phyloP scores from a whole-genome alignment of 2,888 invertebrate species.

The Idaea dimidiata region DNA sequence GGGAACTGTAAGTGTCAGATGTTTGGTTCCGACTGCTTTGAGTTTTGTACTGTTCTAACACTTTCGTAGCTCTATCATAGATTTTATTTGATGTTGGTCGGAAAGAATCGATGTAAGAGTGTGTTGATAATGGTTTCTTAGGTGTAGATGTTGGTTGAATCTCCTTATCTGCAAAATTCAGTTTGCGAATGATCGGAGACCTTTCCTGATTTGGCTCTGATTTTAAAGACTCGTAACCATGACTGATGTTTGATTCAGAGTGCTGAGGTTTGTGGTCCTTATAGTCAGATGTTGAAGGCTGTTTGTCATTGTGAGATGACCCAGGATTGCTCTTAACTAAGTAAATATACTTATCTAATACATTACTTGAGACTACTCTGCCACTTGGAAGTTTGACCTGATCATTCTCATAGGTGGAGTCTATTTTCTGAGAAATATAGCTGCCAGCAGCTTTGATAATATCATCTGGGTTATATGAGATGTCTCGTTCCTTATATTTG shows the following conservation, averaged over 20 bases:
- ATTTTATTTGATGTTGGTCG: conserved; percentile 69
- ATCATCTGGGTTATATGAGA: conserved; percentile 50
- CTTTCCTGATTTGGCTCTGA: conserved; percentile 34
- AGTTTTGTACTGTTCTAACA: conserved; percentile 67
- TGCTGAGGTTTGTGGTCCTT: conserved; percentile 27
- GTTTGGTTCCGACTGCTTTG: conserved; percentile 51
- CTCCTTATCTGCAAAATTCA: conserved; percentile 67
- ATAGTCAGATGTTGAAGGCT: conserved; percentile 26
- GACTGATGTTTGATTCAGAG: conserved; percentile 26
- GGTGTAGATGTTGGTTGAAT: conserved; percentile 72
- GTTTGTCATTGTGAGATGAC: conserved; percentile 39
- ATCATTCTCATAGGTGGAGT: conserved; percentile 43
- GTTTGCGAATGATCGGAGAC: conserved; percentile 56
- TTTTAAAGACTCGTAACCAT: conserved; percentile 28
- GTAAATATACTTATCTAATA: conserved; percentile 73
- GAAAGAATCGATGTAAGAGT: conserved; percentile 44
- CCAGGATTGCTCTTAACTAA: conserved; percentile 57
- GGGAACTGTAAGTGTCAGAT: conserved; percentile 39
- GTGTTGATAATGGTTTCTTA: conserved; percentile 38
- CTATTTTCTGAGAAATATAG: conserved; percentile 62
- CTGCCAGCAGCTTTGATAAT: conserved; percentile 69
- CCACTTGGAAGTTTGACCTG: conserved; percentile 59
- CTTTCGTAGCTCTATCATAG: conserved; percentile 66
- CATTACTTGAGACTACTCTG: conserved; percentile 50
- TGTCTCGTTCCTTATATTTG: conserved; percentile 45